phyloP scores from a whole-genome alignment of 2,888 invertebrate species.

The Shargacucullia verbasci region DNA sequence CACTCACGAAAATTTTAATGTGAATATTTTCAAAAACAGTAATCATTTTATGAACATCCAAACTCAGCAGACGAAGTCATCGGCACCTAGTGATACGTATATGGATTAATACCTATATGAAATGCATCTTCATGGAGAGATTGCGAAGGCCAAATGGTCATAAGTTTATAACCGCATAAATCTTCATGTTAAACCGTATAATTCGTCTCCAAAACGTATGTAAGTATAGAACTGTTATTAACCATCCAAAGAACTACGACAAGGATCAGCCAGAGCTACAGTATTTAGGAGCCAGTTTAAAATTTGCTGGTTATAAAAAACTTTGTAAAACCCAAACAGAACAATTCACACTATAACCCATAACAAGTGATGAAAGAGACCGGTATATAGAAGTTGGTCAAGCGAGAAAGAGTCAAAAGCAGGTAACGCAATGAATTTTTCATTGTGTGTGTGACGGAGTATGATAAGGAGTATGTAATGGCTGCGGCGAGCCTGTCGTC shows the following conservation, averaged over 20 bases:
- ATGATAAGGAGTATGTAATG: slow-evolving; percentile 63
- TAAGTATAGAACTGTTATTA: neutral
- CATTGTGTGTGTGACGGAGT: slow-evolving; percentile 57
- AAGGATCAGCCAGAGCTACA: slow-evolving; percentile 9
- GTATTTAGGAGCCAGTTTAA: slow-evolving; percentile 31
- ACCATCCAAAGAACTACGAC: slow-evolving; percentile 6
- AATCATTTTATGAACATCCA: no score
- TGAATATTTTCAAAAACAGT: no score
- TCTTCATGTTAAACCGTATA: no score
- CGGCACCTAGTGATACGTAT: no score
- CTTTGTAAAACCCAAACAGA: slow-evolving; percentile 34
- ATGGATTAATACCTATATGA: no score
- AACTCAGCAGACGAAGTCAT: no score
- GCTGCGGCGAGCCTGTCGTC: slow-evolving; percentile 77
- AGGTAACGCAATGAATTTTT: slow-evolving; percentile 44
- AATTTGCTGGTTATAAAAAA: slow-evolving; percentile 17
- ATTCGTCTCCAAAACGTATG: no score
- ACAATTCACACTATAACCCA: slow-evolving; percentile 48
- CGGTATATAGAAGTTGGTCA: slow-evolving; percentile 32
- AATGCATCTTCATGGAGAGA: no score
- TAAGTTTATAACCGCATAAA: no score
- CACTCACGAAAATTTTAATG: no score
- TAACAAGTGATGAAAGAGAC: slow-evolving; percentile 55
- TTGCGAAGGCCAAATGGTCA: no score
- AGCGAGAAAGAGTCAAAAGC: slow-evolving; percentile 55